These are phyloP conservation scores for Ochropacha duplaris DNA, from an alignment of 2,888 invertebrate species.

Conservation along the genomic window DNA sequence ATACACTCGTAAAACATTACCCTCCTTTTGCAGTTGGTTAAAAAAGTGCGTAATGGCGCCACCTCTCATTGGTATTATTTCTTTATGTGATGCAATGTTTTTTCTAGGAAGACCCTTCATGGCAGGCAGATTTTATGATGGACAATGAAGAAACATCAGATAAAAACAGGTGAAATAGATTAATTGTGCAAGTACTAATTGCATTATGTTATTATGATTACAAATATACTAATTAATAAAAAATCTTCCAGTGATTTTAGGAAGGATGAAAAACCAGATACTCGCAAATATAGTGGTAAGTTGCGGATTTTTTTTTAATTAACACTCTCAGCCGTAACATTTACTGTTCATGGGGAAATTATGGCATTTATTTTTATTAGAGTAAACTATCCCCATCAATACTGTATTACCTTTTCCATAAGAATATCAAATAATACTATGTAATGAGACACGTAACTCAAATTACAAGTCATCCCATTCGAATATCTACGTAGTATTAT, in stretches of 20 bases:
- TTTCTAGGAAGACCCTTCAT: constrained; percentile 67
- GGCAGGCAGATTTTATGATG: constrained; percentile 76
- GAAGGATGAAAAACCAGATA: constrained; percentile 62
- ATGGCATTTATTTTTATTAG: too few relatives aligned
- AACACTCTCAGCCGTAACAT: not conserved
- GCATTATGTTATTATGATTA: not conserved
- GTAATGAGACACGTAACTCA: too few relatives aligned
- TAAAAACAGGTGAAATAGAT: constrained; percentile 45
- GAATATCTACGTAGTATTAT: not conserved
- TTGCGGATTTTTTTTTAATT: constrained; percentile 8
- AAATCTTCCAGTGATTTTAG: constrained; percentile 59
- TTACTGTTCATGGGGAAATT: not conserved
- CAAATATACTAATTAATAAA: constrained; percentile 1
- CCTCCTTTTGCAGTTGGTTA: too few relatives aligned
- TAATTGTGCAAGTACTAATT: not conserved
- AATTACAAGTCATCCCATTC: too few relatives aligned
- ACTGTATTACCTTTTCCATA: not conserved
- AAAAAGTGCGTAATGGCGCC: not conserved
- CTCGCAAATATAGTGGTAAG: constrained; percentile 69
- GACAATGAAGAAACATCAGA: constrained; percentile 61
- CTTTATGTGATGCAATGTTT: constrained; percentile 5
- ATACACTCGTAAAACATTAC: too few relatives aligned
- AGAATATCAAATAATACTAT: not conserved
- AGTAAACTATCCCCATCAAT: too few relatives aligned
- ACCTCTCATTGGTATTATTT: constrained; percentile 21